Base-by-base conservation (phyloP, 2,888 invertebrate species). In the Sclerodermus sp. region DNA sequence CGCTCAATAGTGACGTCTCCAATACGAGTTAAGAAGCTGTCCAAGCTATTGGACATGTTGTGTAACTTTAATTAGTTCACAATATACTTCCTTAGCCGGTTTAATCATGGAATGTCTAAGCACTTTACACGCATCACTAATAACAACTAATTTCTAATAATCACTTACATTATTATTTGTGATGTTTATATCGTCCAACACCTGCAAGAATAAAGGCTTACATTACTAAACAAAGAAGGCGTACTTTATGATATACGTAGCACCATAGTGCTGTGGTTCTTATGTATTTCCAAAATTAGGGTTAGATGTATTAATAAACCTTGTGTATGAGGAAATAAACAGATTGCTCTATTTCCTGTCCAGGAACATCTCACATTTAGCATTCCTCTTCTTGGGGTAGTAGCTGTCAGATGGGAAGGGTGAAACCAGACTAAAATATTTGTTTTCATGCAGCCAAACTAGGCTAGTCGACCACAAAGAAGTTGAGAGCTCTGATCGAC, bases 1-100 rank as follows among this genome's bases (percentile, higher is more conserved):
- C 83, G 77, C 70, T 84, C 83, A 64, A 85, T 83, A 38, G 83
- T 84, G 66, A 84, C 84, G 80, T 84, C 84, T 64, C 84, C 84
- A 55, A 84, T 82, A 64, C 82, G 78, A 61, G 82, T 82, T 52
- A 84, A 73, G 67, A 82, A 81, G 56, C 82, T 82, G 71, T 83
- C 82, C 80, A 83, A 68, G 68, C 72, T 74, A 66, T 74, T 76
- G 60, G 77, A 74, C 77, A 77, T 77, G 63, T 51, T 64, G 62
- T 41, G 59, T 47, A 57, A 41, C 41, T 49, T 62, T 51, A 53
- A 58, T 53, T 49, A 55, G 60, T 45, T 57, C 51, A 57, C 52
- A 49, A 53, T 52, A 15, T 34, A 16, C 50, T 41, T 56, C 46
- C 45, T 16, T 23, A 23, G 8, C 23, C 8, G 23, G 3, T 23